Evolutionary conservation across 2,113 vertebrate species (phyloP).

Genomic region (Meleagris gallopavo): DNA sequence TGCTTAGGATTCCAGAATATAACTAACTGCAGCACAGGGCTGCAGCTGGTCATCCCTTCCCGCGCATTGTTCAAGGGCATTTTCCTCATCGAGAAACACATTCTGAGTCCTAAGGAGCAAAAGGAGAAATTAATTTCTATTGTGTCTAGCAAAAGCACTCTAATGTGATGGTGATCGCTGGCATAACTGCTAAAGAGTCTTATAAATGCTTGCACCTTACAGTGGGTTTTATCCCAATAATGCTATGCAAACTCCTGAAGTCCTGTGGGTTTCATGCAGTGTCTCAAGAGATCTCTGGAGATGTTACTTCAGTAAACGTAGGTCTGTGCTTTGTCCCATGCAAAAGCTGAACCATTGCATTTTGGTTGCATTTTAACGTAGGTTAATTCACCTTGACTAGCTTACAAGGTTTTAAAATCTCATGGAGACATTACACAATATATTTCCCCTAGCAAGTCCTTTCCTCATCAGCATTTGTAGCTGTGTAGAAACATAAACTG

Average conservation of each 20-base stretch:
- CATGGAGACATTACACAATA: not conserved
- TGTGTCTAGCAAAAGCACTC: not conserved
- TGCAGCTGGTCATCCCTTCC: slow-evolving; percentile 35
- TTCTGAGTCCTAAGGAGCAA: not conserved
- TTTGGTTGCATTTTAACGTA: not conserved
- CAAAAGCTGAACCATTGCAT: not conserved
- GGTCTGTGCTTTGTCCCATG: not conserved
- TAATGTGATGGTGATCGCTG: not conserved
- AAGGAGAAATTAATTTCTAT: not conserved
- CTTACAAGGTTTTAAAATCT: not conserved
- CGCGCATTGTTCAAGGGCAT: slow-evolving; percentile 22
- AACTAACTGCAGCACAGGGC: slow-evolving; percentile 48
- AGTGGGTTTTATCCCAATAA: not conserved
- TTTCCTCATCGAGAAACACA: slow-evolving; percentile 4
- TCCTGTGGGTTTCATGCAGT: not conserved
- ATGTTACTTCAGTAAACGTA: not conserved
- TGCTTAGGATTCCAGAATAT: slow-evolving; percentile 57
- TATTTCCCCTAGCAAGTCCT: not conserved
- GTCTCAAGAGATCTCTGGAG: not conserved
- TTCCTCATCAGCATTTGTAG: not conserved
- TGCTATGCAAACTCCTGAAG: not conserved
- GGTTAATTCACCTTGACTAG: not conserved
- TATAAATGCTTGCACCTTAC: not conserved
- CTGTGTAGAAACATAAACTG: not conserved
- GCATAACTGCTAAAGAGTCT: not conserved